Base-by-base conservation (phyloP, 2,113 vertebrate genomes). In the Nibea coibor region DNA sequence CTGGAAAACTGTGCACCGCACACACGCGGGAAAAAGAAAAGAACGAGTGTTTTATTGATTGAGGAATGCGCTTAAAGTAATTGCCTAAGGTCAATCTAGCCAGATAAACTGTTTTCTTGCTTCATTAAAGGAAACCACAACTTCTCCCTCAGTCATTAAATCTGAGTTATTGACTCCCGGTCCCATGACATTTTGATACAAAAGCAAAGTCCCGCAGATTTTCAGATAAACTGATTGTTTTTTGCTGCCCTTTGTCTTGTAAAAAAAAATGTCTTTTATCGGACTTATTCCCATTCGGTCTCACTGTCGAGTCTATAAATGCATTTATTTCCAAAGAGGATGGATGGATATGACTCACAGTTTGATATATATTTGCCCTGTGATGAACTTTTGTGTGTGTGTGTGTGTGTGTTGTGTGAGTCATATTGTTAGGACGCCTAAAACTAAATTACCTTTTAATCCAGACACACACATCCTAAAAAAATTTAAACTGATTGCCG, bases 71-170 rank as follows among this genome's bases (percentile, higher is more conserved):
- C 90, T 89, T 90, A 84, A 92, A 88, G 89, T 89, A 92, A 93
- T 92, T 90, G 91, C 85, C 74, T 89, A 68, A 84, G 87, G 90
- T 92, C 89, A 93, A 84, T 88, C 83, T 56, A 61, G 76, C 88
- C 78, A 91, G 85, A 92, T 91, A 89, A 93, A 93, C 89, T 84
- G 86, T 88, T 92, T 89, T 92, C 84, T 82, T 91, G 86, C 83
- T 90, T 88, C 84, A 85, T 90, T 92, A 91, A 89, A 89, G 81
- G 78, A 85, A 86, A 92, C 78, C 83, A 82, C 86, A 88, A 92
- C 87, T 89, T 87, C 89, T 91, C 71, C 59, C 77, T 75, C 54
- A 80, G 85, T 92, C 81, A 87, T 89, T 93, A 86, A 88, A 58
- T 76, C 72, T 78, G 84, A 91, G 69, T 90, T 85, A 93, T 91